A percentile compares a stretch with the other conserved stretches of the same genome.
phyloP scores from a whole-genome alignment of 2,113 vertebrate genomes.

The Xiphophorus hellerii region DNA sequence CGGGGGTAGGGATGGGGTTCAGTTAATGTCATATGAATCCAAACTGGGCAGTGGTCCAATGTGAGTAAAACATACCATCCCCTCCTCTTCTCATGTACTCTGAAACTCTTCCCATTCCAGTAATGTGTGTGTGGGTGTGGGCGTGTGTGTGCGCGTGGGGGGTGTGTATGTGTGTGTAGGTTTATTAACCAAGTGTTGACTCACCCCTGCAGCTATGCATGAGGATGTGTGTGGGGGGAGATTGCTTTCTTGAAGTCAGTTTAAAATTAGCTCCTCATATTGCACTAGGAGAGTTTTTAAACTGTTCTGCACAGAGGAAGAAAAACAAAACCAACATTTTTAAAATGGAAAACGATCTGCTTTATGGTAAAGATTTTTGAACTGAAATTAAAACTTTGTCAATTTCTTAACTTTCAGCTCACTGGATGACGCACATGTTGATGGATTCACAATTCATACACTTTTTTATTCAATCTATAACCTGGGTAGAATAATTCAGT shows the following conservation, averaged over 20 bases:
- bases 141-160: background rate
- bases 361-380: background rate
- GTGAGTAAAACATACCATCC: conserved; percentile 58
- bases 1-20: conserved; percentile 22
- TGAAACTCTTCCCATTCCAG: conserved; percentile 45
- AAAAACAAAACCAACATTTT: background rate
- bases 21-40: conserved; percentile 73
- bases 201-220: conserved; percentile 53
- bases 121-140: conserved; percentile 7
- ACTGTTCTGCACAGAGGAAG: background rate
- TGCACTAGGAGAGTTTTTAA: background rate
- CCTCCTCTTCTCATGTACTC: conserved; percentile 9
- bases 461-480: no score
- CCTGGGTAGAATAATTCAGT: no score
- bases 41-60: conserved; percentile 67
- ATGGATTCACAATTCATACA: no score
- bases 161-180: conserved; percentile 17
- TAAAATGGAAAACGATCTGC: background rate
- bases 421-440: background rate
- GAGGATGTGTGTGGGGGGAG: conserved; percentile 5
- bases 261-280: conserved; percentile 12
- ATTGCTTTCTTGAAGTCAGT: conserved; percentile 14
- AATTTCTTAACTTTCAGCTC: background rate
- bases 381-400: background rate
- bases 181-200: conserved; percentile 72